Percentiles rank a stretch among this genome's conserved stretches.
Conservation (phyloP, 2,888 invertebrate species). For the Cephus pulcher region DNA sequence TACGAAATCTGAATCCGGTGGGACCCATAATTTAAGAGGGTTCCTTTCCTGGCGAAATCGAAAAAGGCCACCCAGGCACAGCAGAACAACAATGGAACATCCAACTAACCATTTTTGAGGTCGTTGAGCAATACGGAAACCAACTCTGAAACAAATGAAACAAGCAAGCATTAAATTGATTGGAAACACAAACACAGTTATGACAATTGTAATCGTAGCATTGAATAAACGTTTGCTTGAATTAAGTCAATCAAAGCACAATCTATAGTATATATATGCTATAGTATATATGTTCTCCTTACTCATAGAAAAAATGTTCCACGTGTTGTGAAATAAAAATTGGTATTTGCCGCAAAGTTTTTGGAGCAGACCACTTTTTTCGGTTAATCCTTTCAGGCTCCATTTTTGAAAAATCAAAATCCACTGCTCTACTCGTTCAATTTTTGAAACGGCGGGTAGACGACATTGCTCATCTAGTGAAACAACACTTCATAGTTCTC, state of each 20-base stretch:
- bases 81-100: conserved; percentile 70
- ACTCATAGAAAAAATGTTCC: conserved; percentile 56
- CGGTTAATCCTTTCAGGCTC: conserved; percentile 4
- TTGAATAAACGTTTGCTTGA: background rate
- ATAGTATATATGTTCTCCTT: conserved; percentile 17
- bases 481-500: background rate
- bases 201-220: background rate
- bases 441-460: background rate
- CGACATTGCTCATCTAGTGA: background rate
- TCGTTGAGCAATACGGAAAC: conserved; percentile 71
- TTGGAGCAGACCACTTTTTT: conserved; percentile 8
- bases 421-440: background rate
- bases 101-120: conserved; percentile 73
- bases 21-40: conserved; percentile 82
- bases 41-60: conserved; percentile 80
- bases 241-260: background rate
- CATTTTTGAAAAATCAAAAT: conserved; percentile 1
- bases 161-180: background rate
- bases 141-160: conserved; percentile 67
- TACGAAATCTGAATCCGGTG: conserved; percentile 77
- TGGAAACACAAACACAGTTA: background rate
- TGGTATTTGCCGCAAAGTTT: conserved; percentile 45
- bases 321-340: conserved; percentile 48
- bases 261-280: background rate
- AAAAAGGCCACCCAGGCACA: conserved; percentile 74